These are phyloP conservation scores for Taphrorychus bicolor DNA, from an alignment of 2,888 invertebrate species.

Conservation along the genomic window DNA sequence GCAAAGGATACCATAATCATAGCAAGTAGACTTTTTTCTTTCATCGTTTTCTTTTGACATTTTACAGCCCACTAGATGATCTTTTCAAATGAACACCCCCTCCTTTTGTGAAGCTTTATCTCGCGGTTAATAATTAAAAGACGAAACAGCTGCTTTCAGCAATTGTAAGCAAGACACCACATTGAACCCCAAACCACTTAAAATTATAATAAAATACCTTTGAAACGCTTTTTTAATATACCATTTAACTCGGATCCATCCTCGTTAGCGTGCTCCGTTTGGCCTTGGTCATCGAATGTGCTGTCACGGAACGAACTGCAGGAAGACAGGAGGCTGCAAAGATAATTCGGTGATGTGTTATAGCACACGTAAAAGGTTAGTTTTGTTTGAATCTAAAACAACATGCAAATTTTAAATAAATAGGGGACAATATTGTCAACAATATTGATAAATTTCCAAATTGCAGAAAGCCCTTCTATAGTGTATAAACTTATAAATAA, in stretches of 20 bases:
- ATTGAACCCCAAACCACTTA: conserved; percentile 44
- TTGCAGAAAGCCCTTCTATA: no score
- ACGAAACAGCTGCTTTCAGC: background rate
- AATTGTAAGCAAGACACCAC: conserved; percentile 7
- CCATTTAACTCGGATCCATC: conserved; percentile 65
- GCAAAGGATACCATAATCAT: no score
- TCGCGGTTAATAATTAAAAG: background rate
- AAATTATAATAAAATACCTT: conserved; percentile 53
- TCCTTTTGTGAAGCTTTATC: no score
- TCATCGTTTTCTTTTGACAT: no score
- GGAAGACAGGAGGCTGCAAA: conserved; percentile 76
- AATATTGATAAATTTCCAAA: no score
- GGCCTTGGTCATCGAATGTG: conserved; percentile 73
- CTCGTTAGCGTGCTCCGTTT: conserved; percentile 62
- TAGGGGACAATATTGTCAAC: no score
- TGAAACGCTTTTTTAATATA: conserved; percentile 58
- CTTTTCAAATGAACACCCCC: no score
- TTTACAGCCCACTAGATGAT: no score
- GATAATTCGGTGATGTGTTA: conserved; percentile 32
- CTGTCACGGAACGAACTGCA: conserved; percentile 88
- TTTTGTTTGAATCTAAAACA: background rate
- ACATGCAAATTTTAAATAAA: no score
- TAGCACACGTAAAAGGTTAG: conserved; percentile 33
- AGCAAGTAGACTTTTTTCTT: no score
- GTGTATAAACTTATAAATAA: no score